These are phyloP conservation scores for Coremacera marginata DNA, from an alignment of 2,888 invertebrate genomes.

Conservation along the genomic window DNA sequence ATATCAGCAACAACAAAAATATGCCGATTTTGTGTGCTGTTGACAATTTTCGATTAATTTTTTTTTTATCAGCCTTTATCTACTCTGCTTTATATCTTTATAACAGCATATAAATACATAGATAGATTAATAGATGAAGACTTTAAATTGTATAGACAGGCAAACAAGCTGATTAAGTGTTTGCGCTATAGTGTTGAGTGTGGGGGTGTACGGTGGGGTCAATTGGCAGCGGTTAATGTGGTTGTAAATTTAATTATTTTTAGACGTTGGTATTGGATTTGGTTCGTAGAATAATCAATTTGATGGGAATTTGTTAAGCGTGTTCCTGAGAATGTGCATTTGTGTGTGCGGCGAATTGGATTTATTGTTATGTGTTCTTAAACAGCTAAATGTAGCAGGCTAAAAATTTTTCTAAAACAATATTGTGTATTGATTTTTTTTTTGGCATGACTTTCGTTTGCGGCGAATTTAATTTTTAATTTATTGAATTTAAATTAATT, in stretches of 20 bases:
- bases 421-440: too few relatives aligned
- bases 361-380: too few relatives aligned
- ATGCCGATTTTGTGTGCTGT: not conserved
- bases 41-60: constrained; percentile 31
- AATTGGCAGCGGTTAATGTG: constrained; percentile 27
- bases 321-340: too few relatives aligned
- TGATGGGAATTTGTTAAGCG: not conserved
- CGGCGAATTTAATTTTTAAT: not conserved
- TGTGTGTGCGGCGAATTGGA: too few relatives aligned
- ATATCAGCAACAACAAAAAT: not conserved
- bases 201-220: constrained; percentile 5
- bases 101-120: not conserved
- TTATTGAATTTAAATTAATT: too few relatives aligned
- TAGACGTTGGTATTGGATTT: not conserved
- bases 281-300: not conserved
- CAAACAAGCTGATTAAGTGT: constrained; percentile 9
- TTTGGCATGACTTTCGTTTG: not conserved
- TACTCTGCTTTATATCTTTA: not conserved
- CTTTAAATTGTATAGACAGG: constrained; percentile 15
- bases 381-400: too few relatives aligned
- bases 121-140: constrained; percentile 15
- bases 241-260: constrained; percentile 20
- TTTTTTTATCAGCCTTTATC: constrained; percentile 18
- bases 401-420: too few relatives aligned
- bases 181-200: not conserved